These are phyloP conservation scores for Pseudomyrmex sp. DNA, from an alignment of 1,140 invertebrate genomes.

Conservation along the genomic window DNA sequence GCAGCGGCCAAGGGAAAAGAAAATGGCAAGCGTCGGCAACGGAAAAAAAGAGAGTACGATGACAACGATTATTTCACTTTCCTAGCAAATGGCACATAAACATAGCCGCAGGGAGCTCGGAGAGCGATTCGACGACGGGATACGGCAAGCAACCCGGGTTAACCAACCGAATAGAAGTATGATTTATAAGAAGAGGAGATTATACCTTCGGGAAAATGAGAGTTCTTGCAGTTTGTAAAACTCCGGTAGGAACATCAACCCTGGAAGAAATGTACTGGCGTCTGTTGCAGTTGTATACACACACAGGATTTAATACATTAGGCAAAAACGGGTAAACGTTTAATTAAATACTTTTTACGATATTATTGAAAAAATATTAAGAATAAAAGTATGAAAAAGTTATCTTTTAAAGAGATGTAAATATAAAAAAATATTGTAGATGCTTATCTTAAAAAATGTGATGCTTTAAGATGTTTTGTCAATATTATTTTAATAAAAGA, in stretches of 20 bases:
- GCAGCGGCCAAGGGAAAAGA: conserved; percentile 8
- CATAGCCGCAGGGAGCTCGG: conserved; percentile 58
- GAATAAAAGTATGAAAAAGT: too few species aligned
- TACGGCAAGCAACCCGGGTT: conserved; percentile 61
- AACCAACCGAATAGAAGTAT: conserved; percentile 76
- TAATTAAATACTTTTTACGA: too few species aligned
- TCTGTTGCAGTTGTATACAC: background rate
- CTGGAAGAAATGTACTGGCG: conserved; percentile 17
- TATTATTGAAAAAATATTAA: background rate
- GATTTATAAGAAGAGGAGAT: conserved; percentile 72
- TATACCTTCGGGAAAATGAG: conserved; percentile 49
- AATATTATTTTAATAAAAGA: too few species aligned
- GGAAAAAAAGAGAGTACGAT: conserved; percentile 23
- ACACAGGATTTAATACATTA: conserved; percentile 17
- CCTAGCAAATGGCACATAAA: conserved; percentile 74
- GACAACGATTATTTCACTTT: conserved; percentile 74
- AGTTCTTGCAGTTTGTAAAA: conserved; percentile 55
- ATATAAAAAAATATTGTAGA: too few species aligned
- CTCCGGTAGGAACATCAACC: conserved; percentile 8
- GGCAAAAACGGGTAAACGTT: background rate
- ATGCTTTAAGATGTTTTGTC: too few species aligned
- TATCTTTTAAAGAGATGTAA: too few species aligned
- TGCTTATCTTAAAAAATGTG: too few species aligned
- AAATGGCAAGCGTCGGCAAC: conserved; percentile 50
- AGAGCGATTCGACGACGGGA: conserved; percentile 36